Percentiles rank a stretch among this genome's conserved stretches.
phyloP scores from a whole-genome alignment of 1,140 invertebrate genomes.

The Paralvinella palmiformis region DNA sequence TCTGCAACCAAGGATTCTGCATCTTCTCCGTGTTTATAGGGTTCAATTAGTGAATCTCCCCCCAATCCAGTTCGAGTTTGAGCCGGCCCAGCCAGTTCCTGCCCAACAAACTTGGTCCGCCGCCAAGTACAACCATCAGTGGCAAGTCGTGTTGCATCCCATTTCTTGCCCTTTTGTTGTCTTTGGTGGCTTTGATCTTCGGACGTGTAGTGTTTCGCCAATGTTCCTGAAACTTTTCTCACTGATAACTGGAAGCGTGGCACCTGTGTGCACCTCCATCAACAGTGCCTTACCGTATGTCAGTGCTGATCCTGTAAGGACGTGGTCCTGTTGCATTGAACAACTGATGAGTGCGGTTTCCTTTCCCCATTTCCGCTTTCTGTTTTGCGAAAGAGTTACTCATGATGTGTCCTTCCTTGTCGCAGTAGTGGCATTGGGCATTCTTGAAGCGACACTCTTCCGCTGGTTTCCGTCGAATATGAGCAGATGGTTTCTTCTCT shows the following conservation, averaged over 20 bases:
- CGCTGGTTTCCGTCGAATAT: too few relatives aligned
- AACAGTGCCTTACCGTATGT: too few relatives aligned
- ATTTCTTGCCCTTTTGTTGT: neutral
- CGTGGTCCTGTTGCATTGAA: too few relatives aligned
- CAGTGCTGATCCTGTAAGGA: too few relatives aligned
- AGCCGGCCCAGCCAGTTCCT: slow-evolving; percentile 8
- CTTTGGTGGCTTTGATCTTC: neutral
- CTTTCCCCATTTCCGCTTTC: too few relatives aligned
- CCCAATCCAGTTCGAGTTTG: slow-evolving; percentile 7
- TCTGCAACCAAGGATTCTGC: neutral
- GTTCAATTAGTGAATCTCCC: neutral
- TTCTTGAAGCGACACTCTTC: too few relatives aligned
- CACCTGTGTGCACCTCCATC: slow-evolving; percentile 2
- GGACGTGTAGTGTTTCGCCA: neutral
- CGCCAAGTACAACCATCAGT: neutral
- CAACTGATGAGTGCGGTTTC: too few relatives aligned
- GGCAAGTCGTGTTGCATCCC: neutral
- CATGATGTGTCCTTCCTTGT: too few relatives aligned
- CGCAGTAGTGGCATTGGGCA: too few relatives aligned
- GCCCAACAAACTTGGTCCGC: neutral
- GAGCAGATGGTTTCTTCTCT: too few relatives aligned
- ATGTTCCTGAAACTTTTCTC: too few relatives aligned
- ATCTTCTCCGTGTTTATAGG: neutral
- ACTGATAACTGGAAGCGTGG: neutral
- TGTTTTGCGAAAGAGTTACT: too few relatives aligned